These are phyloP conservation scores for Acrocephalus arundinaceus DNA, from an alignment of 2,113 vertebrate genomes.

Conservation along the genomic window DNA sequence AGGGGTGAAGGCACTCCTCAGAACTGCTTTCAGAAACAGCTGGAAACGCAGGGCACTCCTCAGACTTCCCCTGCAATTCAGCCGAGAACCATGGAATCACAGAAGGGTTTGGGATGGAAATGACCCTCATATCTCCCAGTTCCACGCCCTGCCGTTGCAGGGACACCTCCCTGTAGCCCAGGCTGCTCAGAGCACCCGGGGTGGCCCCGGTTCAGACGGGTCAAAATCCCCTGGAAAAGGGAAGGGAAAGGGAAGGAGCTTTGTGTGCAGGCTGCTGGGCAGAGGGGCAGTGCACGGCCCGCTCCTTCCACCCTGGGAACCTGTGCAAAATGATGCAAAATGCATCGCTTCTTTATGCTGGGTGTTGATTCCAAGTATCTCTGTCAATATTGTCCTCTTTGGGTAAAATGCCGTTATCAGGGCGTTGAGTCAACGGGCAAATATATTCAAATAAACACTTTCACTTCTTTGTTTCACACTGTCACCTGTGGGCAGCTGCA, in stretches of 20 bases:
- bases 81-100: background rate
- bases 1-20: background rate
- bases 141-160: background rate
- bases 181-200: background rate
- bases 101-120: background rate
- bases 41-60: background rate
- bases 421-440: background rate
- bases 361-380: background rate
- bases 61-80: background rate
- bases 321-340: too few species aligned
- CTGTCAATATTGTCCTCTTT: background rate
- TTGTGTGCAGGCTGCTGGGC: background rate
- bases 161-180: too few species aligned
- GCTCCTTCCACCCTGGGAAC: accelerated
- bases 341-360: too few species aligned
- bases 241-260: background rate
- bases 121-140: background rate
- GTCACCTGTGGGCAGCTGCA: background rate
- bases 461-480: background rate
- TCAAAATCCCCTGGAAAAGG: background rate
- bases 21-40: background rate
- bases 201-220: background rate
- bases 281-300: background rate
- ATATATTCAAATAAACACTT: background rate
- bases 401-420: background rate